These are phyloP conservation scores for Matsumurasca onukii DNA, from an alignment of 1,140 invertebrate species.

Conservation along the genomic window DNA sequence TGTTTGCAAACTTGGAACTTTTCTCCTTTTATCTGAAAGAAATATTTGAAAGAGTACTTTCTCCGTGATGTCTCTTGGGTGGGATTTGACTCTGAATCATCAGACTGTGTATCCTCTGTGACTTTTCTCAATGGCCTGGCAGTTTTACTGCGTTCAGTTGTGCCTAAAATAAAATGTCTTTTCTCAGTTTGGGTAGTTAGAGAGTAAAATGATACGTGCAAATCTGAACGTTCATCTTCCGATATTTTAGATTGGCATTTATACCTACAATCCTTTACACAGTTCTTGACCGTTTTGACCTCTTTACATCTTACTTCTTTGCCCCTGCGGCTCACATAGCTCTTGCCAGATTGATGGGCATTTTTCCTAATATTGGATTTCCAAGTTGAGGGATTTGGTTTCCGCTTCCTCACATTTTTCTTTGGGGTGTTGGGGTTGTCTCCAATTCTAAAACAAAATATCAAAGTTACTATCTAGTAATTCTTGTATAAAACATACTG, in stretches of 20 bases:
- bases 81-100: not conserved
- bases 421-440: not conserved
- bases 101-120: not conserved
- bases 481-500: not conserved
- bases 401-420: not conserved
- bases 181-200: constrained; percentile 18
- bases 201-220: not conserved
- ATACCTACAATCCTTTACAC: constrained; percentile 7
- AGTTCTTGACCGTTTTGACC: constrained; percentile 12
- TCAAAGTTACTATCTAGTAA: not conserved
- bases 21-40: constrained; percentile 13
- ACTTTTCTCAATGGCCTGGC: constrained; percentile 13
- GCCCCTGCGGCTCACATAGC: not conserved
- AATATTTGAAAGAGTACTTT: not conserved
- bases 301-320: not conserved
- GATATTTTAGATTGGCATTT: constrained; percentile 11
- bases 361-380: not conserved
- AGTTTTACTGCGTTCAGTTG: not conserved
- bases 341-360: not conserved
- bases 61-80: not conserved
- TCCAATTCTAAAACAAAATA: not conserved
- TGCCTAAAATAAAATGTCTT: constrained; percentile 26
- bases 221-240: constrained; percentile 7
- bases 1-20: constrained; percentile 1
- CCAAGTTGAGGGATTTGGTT: not conserved